These are phyloP conservation scores for Rhinoraja longicauda DNA, from an alignment of 2,797 vertebrate genomes.

Conservation along the genomic window DNA sequence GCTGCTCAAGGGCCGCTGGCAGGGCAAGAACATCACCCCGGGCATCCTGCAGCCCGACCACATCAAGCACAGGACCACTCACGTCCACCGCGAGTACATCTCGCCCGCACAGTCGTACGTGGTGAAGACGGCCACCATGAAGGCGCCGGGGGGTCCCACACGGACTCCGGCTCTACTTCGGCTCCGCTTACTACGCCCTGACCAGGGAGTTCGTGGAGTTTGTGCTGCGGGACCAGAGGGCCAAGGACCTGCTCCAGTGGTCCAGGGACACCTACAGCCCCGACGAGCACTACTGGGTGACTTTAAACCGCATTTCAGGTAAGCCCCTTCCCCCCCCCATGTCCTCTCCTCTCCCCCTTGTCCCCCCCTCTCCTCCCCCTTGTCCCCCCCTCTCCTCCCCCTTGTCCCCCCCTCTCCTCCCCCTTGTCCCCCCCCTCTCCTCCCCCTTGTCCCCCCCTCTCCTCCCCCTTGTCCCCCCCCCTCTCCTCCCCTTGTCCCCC, in stretches of 20 bases:
- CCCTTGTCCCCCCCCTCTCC: too few relatives aligned
- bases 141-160: background rate
- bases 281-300: constrained; percentile 32
- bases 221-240: background rate
- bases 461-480: too few relatives aligned
- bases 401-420: too few relatives aligned
- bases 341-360: too few relatives aligned
- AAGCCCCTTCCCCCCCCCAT: background rate
- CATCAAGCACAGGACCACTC: background rate
- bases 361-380: too few relatives aligned
- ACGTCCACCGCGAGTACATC: constrained; percentile 18
- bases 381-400: too few relatives aligned
- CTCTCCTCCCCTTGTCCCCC: too few relatives aligned
- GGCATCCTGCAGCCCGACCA: constrained; percentile 26
- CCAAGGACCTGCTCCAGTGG: constrained; percentile 13
- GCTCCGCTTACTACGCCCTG: constrained; percentile 5
- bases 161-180: constrained; percentile 13
- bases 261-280: constrained; percentile 29
- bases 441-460: too few relatives aligned
- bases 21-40: constrained; percentile 34
- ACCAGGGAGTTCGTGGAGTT: background rate
- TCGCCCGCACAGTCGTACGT: background rate
- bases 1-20: background rate
- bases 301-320: constrained; percentile 10
- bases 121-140: background rate